These are phyloP conservation scores for Galleria mellonella DNA, from an alignment of 1,140 invertebrate species.

Conservation along the genomic window DNA sequence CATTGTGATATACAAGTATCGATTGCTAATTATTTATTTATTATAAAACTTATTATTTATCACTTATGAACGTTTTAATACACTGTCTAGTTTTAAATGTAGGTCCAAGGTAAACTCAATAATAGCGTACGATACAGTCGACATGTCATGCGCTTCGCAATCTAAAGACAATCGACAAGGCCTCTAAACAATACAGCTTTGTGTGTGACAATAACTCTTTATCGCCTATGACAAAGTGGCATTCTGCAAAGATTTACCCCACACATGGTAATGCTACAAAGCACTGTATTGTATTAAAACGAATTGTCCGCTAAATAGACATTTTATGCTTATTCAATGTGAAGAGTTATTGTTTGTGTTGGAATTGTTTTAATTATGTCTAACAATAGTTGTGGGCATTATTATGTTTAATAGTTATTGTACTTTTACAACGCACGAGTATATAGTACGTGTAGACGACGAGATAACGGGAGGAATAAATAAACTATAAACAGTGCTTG, in stretches of 20 bases:
- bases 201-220: conserved; percentile 51
- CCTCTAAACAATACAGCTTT: conserved; percentile 43
- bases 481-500: too few species aligned
- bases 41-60: too few species aligned
- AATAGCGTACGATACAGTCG: conserved; percentile 3
- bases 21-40: too few species aligned
- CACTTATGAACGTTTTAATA: too few species aligned
- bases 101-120: not conserved
- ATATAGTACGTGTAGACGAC: too few species aligned
- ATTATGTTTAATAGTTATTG: too few species aligned
- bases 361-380: conserved; percentile 4
- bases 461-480: too few species aligned
- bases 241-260: conserved; percentile 56
- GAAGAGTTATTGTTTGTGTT: conserved; percentile 1
- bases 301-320: conserved; percentile 1
- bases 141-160: conserved; percentile 14
- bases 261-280: conserved; percentile 29
- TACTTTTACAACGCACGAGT: too few species aligned
- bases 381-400: too few species aligned
- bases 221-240: conserved; percentile 47
- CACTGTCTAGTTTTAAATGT: not conserved
- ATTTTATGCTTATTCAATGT: conserved; percentile 1
- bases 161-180: conserved; percentile 42
- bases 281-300: conserved; percentile 7
- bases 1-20: too few species aligned